These are phyloP conservation scores for Drosophila sechellia DNA, from an alignment of 1,140 invertebrate genomes.

Conservation along the genomic window DNA sequence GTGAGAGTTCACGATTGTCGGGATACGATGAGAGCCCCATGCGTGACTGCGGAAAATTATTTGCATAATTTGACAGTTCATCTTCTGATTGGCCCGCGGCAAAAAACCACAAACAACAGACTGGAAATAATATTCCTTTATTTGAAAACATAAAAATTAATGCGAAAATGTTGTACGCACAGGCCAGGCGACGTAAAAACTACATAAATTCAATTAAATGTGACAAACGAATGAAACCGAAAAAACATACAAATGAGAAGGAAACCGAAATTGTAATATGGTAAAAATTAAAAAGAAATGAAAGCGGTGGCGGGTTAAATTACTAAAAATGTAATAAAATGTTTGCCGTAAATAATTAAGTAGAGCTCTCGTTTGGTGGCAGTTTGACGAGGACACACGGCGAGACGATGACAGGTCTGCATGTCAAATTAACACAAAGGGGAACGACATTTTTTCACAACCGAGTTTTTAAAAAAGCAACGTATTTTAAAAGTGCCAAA, in stretches of 20 bases:
- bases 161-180: slow-evolving; percentile 74
- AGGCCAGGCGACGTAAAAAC: slow-evolving; percentile 64
- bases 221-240: slow-evolving; percentile 67
- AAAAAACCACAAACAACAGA: slow-evolving; percentile 62
- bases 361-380: slow-evolving; percentile 29
- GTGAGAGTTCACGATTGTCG: slow-evolving; percentile 55
- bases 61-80: slow-evolving; percentile 81
- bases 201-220: slow-evolving; percentile 83
- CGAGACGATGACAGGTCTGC: slow-evolving; percentile 41
- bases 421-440: slow-evolving; percentile 53
- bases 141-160: slow-evolving; percentile 80
- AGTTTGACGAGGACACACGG: slow-evolving; percentile 54
- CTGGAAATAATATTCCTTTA: slow-evolving; percentile 35
- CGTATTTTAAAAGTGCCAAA: background rate
- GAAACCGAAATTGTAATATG: slow-evolving; percentile 21
- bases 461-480: background rate
- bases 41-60: slow-evolving; percentile 83
- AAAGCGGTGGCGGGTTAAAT: slow-evolving; percentile 58
- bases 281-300: slow-evolving; percentile 37
- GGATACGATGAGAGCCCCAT: slow-evolving; percentile 58
- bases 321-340: slow-evolving; percentile 81
- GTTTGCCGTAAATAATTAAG: slow-evolving; percentile 77
- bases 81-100: slow-evolving; percentile 59
- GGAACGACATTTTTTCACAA: slow-evolving; percentile 13
- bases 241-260: slow-evolving; percentile 35